Evolutionary conservation across 2,888 invertebrate genomes (phyloP).

Genomic region (Hemithea aestivaria): DNA sequence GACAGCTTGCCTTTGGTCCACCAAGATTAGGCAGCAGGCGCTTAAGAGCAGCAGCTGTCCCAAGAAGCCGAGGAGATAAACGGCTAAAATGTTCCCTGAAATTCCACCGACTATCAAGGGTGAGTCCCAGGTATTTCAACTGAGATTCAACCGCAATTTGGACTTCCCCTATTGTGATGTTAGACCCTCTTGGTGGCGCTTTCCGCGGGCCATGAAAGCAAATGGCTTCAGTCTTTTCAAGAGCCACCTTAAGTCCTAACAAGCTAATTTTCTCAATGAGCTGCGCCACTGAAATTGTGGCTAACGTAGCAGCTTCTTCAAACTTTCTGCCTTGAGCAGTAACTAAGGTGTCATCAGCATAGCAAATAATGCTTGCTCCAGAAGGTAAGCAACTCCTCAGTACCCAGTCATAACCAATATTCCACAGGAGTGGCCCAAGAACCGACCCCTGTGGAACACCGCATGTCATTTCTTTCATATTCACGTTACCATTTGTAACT

Average conservation of each 20-base stretch:
- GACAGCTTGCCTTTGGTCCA: not conserved
- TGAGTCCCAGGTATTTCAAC: slow-evolving; percentile 18
- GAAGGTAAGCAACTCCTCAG: not conserved
- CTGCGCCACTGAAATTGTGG: not conserved
- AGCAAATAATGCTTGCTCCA: not conserved
- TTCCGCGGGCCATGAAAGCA: too few species aligned
- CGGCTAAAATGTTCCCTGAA: slow-evolving; percentile 12
- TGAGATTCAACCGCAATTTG: slow-evolving; percentile 1
- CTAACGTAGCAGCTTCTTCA: slow-evolving; percentile 1
- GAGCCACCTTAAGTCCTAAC: not conserved
- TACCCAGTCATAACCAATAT: slow-evolving; percentile 17
- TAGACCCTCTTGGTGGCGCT: too few species aligned
- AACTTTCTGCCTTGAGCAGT: slow-evolving; percentile 8
- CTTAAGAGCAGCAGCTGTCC: not conserved
- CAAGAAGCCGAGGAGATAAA: not conserved
- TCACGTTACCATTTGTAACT: not conserved
- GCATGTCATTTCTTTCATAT: not conserved
- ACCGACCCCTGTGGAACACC: slow-evolving; percentile 24
- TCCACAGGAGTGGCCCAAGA: slow-evolving; percentile 21
- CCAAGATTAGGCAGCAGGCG: not conserved
- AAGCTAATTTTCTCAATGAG: too few species aligned
- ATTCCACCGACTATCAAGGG: slow-evolving; percentile 13
- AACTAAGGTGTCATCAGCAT: slow-evolving; percentile 2
- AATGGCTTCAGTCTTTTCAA: not conserved
- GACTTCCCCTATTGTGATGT: too few species aligned